Base-by-base conservation (phyloP, 2,888 invertebrate species). In the Exocentrus adspersus region DNA sequence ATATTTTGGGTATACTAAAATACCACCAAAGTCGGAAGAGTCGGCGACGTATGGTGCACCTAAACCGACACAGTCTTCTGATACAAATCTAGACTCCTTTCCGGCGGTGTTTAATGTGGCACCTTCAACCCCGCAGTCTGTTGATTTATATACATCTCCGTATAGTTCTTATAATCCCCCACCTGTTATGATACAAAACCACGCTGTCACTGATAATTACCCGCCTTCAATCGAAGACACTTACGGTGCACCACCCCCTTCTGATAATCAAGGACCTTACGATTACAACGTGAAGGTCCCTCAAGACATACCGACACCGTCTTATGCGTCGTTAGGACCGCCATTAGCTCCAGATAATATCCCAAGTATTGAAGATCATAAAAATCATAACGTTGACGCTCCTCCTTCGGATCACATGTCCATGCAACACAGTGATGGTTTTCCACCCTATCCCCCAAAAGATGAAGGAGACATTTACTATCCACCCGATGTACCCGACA, bases 151-250 rank as follows among this genome's bases (percentile, higher is more conserved):
- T 50, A 68, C 71, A 51, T 79, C 81, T 2, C 77, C 79, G 10
- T 80, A 75, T 64, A 76, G 56, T 57, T 80, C 80, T 2, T 80
- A 80, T 50, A 79, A 80, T 67, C 78, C 80, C 41, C 75, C 78
- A 24, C 62, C 71, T 14, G 59, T 62, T 10, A 67, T 62, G 32
- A 64, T 66, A 43, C 68, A 67, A 54, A 59, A 66, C 17, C 42
- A 64, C 57, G 58, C 70, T 21, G 62, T 64, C 46, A 46, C 68
- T 42, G 62, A 67, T 52, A 41, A 64, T 50, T 70, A 69, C 21
- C 71, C 72, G 21, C 64, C 70, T 41, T 46, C 56, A 30, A 43
- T 20, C 42, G 60, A 50, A 57, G 54, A 62, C 16, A 52, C 70
- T 42, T 63, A 65, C 20, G 52, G 46, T 32, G 10, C 66, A 14